Evolutionary conservation across 2,888 invertebrate species (phyloP).

Genomic region (Temnothorax rugatulus): DNA sequence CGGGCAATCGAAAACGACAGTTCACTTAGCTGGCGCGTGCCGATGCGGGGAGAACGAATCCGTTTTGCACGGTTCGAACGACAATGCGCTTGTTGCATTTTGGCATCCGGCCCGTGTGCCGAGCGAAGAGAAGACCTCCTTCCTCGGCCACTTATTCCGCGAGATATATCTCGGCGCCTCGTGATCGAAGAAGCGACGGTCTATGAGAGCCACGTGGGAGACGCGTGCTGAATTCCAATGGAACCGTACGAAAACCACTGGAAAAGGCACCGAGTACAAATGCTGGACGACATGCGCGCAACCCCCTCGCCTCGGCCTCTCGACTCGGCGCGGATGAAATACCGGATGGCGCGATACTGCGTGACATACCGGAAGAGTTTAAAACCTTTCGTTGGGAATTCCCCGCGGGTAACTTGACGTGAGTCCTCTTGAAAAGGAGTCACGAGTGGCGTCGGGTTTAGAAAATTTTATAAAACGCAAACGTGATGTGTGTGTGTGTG

Average conservation of each 20-base stretch:
- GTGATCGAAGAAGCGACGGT: constrained; percentile 34
- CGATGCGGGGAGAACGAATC: constrained; percentile 16
- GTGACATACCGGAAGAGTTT: constrained; percentile 27
- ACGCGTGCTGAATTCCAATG: constrained; percentile 64
- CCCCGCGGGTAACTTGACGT: constrained; percentile 6
- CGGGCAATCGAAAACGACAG: constrained; percentile 17
- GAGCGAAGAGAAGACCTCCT: constrained; percentile 8
- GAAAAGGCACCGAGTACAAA: constrained; percentile 57
- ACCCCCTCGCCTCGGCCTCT: neutral
- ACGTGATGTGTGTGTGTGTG: constrained; percentile 29
- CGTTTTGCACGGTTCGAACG: neutral
- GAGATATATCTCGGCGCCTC: constrained; percentile 16
- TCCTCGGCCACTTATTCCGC: constrained; percentile 27
- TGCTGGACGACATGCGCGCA: constrained; percentile 52
- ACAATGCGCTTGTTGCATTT: constrained; percentile 72
- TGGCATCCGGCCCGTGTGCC: constrained; percentile 60
- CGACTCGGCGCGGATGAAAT: constrained; percentile 11
- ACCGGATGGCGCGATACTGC: constrained; percentile 31
- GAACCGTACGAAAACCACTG: constrained; percentile 42
- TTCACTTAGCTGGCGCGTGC: constrained; percentile 35
- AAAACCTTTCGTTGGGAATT: constrained; percentile 18
- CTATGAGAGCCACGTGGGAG: constrained; percentile 50
- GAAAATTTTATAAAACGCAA: constrained; percentile 34
- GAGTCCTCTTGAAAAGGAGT: constrained; percentile 14
- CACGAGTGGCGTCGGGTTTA: constrained; percentile 14